phyloP scores from a whole-genome alignment of 2,888 invertebrate species.

The Pelosia muscerda region DNA sequence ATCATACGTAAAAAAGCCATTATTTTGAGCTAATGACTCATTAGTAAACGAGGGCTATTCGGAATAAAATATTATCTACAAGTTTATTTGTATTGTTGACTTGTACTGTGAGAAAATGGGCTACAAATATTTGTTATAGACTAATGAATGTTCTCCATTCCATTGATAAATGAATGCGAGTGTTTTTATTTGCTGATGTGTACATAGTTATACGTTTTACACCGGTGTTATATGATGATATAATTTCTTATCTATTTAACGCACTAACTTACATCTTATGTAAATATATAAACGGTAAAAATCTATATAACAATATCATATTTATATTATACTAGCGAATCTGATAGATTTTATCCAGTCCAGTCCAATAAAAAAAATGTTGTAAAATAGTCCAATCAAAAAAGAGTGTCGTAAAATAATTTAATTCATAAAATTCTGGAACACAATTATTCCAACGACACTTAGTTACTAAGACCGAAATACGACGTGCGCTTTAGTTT shows the following conservation, averaged over 20 bases:
- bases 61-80: conserved; percentile 7
- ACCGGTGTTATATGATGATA: not conserved
- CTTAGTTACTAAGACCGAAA: no score
- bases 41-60: conserved; percentile 4
- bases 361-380: no score
- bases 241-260: not conserved
- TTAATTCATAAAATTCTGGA: no score
- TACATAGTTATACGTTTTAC: not conserved
- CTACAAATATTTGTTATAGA: conserved; percentile 20
- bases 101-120: conserved; percentile 15
- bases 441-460: no score
- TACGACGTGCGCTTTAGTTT: no score
- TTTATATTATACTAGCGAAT: no score
- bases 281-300: not conserved
- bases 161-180: conserved; percentile 9
- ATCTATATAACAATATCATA: no score
- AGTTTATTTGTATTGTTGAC: not conserved
- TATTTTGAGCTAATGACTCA: conserved; percentile 2
- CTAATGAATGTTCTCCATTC: not conserved
- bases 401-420: no score
- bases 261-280: not conserved
- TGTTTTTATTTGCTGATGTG: not conserved
- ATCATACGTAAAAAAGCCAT: conserved; percentile 1
- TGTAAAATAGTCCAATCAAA: no score
- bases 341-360: no score